Evolutionary conservation across 2,113 vertebrate genomes (phyloP), one percentile per base, ranked within the genome.

Genomic region (Plectropomus leopardus): DNA sequence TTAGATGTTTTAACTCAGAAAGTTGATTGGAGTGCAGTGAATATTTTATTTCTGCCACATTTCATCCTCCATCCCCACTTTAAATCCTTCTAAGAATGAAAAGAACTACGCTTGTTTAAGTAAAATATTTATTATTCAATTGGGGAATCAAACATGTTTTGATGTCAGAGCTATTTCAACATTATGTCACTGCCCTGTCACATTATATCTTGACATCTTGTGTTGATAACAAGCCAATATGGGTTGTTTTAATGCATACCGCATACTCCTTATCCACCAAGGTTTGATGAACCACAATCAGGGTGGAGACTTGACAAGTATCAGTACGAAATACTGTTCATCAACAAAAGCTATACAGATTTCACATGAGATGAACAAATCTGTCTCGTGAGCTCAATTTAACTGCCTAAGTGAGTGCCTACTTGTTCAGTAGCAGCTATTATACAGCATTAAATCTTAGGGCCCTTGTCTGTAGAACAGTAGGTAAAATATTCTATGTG

Each of bases 221-320:
- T n/a, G n/a, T n/a, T n/a, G n/a, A n/a, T n/a, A n/a, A n/a, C n/a
- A n/a, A n/a, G n/a, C n/a, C n/a, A n/a, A n/a, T n/a, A n/a, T n/a
- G 4, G 21, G 13, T 15, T 30, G 45, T 60, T 79, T 53, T 54
- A 3, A 5, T 72, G 11, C 36, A 36, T 24, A 24, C 4, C 40
- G 16, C 57, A 44, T 26, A 7, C 1, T n/a, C 23, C 10, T 1
- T n/a, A 68, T 64, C 10, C 6, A 15, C 26, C 16, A 7, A 24
- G 19, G 42, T 65, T 80, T 58, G 45, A 80, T 54, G 45, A 80
- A 57, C 79, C 66, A 3, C 26, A 53, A 30, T 72, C 59, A 66
- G 85, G 78, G 84, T 87, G 85, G 84, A 84, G 64, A 65, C 72
- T 72, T 4, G 5, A 26, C 34, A 40, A 1, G 26, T 58, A 73